Conservation (phyloP, 2,888 invertebrate species). For the Antheraea assamensis region DNA sequence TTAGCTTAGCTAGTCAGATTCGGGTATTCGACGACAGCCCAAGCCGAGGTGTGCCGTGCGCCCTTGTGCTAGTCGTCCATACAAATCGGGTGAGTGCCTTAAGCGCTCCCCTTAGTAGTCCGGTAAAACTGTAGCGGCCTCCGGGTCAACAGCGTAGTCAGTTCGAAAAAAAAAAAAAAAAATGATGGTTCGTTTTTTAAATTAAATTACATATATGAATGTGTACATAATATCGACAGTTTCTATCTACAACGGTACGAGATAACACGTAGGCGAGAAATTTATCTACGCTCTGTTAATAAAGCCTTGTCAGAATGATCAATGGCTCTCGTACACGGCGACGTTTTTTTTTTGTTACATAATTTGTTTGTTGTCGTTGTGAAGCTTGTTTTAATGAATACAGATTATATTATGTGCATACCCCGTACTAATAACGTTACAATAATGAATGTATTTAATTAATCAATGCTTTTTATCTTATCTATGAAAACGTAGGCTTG, state of each 20-base stretch:
- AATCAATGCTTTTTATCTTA: slow-evolving; percentile 7
- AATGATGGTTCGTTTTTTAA: background rate
- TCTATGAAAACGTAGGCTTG: background rate
- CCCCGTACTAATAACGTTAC: background rate
- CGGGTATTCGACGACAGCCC: no score
- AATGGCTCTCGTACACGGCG: slow-evolving; percentile 5
- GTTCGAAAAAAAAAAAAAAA: no score
- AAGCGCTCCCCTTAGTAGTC: no score
- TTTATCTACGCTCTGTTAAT: background rate
- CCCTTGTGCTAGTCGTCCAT: no score
- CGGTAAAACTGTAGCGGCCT: no score
- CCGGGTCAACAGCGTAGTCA: no score
- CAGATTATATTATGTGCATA: background rate
- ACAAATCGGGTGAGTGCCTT: no score
- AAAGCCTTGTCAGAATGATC: slow-evolving; percentile 12
- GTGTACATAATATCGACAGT: background rate
- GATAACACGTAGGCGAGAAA: slow-evolving; percentile 8
- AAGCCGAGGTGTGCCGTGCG: no score
- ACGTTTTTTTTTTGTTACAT: background rate
- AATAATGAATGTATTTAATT: slow-evolving; percentile 6
- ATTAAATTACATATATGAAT: background rate
- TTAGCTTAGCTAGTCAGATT: no score
- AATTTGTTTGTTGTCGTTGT: slow-evolving; percentile 14
- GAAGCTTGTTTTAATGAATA: slow-evolving; percentile 8
- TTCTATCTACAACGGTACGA: background rate